These are phyloP conservation scores for Thalassoma bifasciatum DNA, from an alignment of 2,113 vertebrate genomes.

Conservation along the genomic window DNA sequence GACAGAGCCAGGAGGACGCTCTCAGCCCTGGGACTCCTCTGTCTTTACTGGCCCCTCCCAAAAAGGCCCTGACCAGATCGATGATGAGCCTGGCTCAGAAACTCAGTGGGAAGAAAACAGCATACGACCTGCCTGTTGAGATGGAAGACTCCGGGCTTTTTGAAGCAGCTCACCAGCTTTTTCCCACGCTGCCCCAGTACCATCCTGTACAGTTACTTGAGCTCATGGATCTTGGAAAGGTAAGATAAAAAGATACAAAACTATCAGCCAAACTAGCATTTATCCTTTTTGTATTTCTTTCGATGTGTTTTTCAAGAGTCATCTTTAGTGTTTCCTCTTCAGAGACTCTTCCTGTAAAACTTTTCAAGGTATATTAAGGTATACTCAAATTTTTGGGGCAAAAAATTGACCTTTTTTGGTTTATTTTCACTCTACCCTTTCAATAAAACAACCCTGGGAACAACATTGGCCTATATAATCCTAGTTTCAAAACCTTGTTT, in stretches of 20 bases:
- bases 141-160: constrained; percentile 97
- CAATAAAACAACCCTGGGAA: no score
- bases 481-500: no score
- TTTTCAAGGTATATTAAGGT: no score
- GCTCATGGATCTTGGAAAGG: constrained; percentile 97
- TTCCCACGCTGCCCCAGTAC: constrained; percentile 96
- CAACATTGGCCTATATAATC: no score
- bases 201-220: constrained; percentile 96
- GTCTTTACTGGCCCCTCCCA: constrained; percentile 83
- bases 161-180: constrained; percentile 94
- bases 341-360: no score
- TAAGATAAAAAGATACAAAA: constrained; percentile 62
- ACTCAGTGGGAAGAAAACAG: constrained; percentile 92
- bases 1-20: constrained; percentile 86
- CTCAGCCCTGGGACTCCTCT: constrained; percentile 61
- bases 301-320: no score
- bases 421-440: no score
- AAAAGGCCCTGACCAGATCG: constrained; percentile 89
- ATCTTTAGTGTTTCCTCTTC: no score
- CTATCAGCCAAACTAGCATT: not conserved
- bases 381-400: no score
- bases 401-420: no score
- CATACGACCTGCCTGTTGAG: constrained; percentile 88
- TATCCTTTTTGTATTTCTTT: no score
- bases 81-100: constrained; percentile 98